These are phyloP conservation scores for Tapirus indicus DNA, from an alignment of 2,797 vertebrate genomes.

Conservation along the genomic window DNA sequence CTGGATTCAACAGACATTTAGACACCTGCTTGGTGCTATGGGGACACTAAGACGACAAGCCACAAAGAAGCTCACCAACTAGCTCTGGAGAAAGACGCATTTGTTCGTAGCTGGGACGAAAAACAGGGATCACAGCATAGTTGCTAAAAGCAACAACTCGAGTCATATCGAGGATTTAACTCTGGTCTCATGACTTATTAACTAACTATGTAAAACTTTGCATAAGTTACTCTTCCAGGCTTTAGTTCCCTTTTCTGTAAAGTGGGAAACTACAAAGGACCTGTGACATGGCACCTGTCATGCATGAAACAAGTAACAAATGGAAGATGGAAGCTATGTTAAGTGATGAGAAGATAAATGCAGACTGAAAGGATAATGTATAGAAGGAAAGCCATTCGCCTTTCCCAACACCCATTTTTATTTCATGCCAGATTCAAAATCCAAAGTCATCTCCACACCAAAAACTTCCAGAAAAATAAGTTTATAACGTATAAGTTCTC, in stretches of 20 bases:
- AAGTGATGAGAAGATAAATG: not conserved
- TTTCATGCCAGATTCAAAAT: slow-evolving; percentile 17
- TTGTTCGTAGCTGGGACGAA: not conserved
- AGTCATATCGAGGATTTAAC: not conserved
- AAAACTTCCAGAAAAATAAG: slow-evolving; percentile 3
- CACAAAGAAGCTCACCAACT: not conserved
- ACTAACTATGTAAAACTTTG: not conserved
- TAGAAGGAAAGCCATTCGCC: not conserved
- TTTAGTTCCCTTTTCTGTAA: not conserved
- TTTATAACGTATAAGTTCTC: not conserved
- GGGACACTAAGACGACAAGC: not conserved
- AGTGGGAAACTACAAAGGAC: not conserved
- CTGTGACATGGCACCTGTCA: accelerated
- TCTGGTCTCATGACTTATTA: not conserved
- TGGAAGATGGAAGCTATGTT: not conserved
- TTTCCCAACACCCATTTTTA: not conserved
- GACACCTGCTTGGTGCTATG: not conserved
- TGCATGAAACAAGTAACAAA: not conserved
- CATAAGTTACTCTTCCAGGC: not conserved
- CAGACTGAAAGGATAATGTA: not conserved
- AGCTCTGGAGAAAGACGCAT: not conserved
- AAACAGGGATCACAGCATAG: not conserved
- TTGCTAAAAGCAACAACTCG: not conserved
- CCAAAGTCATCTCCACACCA: not conserved
- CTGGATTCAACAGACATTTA: not conserved